phyloP scores from a whole-genome alignment of 2,797 vertebrate genomes.

The Atherinosoma microstoma region DNA sequence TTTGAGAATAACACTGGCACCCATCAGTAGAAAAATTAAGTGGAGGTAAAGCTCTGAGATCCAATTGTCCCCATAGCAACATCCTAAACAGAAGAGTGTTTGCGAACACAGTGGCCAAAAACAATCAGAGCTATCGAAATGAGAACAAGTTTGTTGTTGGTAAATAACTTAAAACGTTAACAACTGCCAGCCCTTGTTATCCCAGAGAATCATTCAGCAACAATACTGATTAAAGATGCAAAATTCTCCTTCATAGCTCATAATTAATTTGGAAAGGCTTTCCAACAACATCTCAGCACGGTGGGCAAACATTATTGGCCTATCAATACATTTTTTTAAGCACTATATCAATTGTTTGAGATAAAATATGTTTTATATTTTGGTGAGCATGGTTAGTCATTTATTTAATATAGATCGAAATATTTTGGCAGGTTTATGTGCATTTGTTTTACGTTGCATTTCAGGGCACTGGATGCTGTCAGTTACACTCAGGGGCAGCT shows the following conservation, averaged over 20 bases:
- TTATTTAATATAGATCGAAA: neutral
- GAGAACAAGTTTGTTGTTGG: neutral
- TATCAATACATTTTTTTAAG: too few species aligned
- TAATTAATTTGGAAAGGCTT: neutral
- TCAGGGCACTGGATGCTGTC: conserved; percentile 19
- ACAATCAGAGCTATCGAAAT: neutral
- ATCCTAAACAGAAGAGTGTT: neutral
- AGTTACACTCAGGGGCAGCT: conserved; percentile 18
- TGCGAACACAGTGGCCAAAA: neutral
- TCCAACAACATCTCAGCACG: too few species aligned
- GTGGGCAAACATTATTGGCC: too few species aligned
- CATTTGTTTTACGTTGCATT: neutral
- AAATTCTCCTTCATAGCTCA: conserved; percentile 17
- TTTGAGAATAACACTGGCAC: neutral
- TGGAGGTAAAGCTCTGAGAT: conserved; percentile 8
- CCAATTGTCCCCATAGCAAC: conserved; percentile 9
- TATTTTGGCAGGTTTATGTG: neutral
- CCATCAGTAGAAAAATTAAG: neutral
- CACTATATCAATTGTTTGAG: neutral
- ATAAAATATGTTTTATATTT: neutral
- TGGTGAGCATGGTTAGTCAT: neutral
- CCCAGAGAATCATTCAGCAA: neutral
- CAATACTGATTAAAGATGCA: neutral
- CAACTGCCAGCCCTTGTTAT: neutral
- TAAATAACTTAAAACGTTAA: neutral